Evolutionary conservation across 1,140 invertebrate genomes (phyloP).

Genomic region (Cataglyphis hispanica): DNA sequence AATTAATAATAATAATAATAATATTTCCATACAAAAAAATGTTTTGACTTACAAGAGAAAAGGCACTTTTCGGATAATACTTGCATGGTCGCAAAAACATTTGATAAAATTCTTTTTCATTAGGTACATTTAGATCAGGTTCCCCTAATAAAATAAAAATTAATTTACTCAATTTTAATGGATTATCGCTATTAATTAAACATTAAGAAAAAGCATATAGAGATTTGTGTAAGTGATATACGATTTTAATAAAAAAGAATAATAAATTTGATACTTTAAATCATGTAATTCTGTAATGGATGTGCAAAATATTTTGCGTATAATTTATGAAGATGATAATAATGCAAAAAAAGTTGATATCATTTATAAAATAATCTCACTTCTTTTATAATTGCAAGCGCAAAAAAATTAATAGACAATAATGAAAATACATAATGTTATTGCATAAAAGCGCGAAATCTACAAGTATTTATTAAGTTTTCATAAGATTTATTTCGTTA

Average conservation of each 20-base stretch:
- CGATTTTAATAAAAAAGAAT: neutral
- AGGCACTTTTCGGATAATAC: slow-evolving; percentile 85
- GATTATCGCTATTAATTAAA: neutral
- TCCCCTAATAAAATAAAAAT: slow-evolving; percentile 77
- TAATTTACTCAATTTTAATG: neutral
- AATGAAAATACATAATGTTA: neutral
- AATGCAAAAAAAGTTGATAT: neutral
- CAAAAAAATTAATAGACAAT: slow-evolving; percentile 2
- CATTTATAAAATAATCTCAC: neutral
- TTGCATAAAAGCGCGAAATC: neutral
- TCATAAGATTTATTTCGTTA: neutral
- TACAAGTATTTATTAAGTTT: neutral
- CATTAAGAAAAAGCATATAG: neutral
- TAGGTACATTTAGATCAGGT: slow-evolving; percentile 79
- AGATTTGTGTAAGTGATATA: neutral
- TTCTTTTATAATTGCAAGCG: neutral
- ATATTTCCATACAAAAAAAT: neutral
- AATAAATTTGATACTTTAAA: neutral
- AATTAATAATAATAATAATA: neutral
- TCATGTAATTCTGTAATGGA: neutral
- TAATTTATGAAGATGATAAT: neutral
- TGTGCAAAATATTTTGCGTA: neutral
- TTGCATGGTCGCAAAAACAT: slow-evolving; percentile 85
- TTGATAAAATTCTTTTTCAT: slow-evolving; percentile 79
- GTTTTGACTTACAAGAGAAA: slow-evolving; percentile 79